Evolutionary conservation across 2,797 vertebrate genomes (phyloP).

Genomic region (Darevskia mixta): DNA sequence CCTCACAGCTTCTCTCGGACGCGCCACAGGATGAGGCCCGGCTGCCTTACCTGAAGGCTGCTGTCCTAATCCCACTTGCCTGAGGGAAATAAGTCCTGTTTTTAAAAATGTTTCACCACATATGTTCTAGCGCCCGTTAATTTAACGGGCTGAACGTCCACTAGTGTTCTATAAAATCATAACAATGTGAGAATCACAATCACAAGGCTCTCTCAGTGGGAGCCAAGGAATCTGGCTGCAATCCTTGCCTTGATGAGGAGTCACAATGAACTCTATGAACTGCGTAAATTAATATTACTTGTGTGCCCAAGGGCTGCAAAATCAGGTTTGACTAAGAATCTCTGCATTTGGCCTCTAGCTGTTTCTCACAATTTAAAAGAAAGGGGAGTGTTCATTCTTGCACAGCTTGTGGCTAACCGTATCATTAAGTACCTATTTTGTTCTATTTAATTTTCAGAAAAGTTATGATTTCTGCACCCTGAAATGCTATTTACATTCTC

Average conservation of each 20-base stretch:
- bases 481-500: constrained; percentile 13
- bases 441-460: constrained; percentile 15
- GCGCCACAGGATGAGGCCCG: no score
- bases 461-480: constrained; percentile 1
- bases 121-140: no score
- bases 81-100: no score
- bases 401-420: constrained; percentile 12
- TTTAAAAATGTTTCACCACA: no score
- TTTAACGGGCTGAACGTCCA: no score
- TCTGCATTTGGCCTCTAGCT: constrained; percentile 12
- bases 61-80: no score
- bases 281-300: constrained; percentile 1
- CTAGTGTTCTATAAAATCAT: no score
- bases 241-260: constrained; percentile 15
- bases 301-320: constrained; percentile 19
- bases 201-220: neutral
- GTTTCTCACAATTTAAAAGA: constrained; percentile 25
- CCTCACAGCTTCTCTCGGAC: no score
- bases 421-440: constrained; percentile 7
- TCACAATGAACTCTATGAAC: constrained; percentile 26
- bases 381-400: neutral
- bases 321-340: constrained; percentile 37
- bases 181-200: neutral
- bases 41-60: no score
- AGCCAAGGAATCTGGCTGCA: neutral